Conservation (phyloP, 2,113 vertebrate species). For the Nanger granti region DNA sequence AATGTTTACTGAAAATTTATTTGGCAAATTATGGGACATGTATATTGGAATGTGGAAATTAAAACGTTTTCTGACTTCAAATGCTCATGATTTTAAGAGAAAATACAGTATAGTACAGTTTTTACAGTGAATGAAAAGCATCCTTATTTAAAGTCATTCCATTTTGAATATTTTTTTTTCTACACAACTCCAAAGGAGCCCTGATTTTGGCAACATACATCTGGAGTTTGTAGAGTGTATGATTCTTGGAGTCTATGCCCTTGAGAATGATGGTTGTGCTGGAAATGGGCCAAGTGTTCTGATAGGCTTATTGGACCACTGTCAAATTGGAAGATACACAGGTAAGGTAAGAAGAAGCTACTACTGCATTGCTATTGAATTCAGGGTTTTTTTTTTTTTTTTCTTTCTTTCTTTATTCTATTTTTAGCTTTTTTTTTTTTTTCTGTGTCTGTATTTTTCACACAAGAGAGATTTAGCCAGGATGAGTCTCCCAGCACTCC, state of each 20-base stretch:
- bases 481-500: not conserved
- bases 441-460: not conserved
- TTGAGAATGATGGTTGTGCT: too few species aligned
- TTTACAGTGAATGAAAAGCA: not conserved
- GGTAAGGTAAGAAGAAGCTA: not conserved
- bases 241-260: rapidly evolving
- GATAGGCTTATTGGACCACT: not conserved
- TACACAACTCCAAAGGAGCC: rapidly evolving
- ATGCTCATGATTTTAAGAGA: not conserved
- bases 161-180: not conserved
- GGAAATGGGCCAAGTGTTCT: not conserved
- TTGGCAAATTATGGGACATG: not conserved
- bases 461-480: not conserved
- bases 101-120: not conserved
- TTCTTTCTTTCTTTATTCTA: not conserved
- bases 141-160: not conserved
- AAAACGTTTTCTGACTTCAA: not conserved
- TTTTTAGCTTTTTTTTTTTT: not conserved
- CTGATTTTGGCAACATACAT: not conserved
- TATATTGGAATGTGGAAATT: not conserved
- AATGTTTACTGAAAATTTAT: not conserved
- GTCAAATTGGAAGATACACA: not conserved
- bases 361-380: not conserved
- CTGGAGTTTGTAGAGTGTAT: not conserved
- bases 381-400: not conserved